Conservation (phyloP, 1,140 invertebrate species). For the Proctacanthus coquilletti region DNA sequence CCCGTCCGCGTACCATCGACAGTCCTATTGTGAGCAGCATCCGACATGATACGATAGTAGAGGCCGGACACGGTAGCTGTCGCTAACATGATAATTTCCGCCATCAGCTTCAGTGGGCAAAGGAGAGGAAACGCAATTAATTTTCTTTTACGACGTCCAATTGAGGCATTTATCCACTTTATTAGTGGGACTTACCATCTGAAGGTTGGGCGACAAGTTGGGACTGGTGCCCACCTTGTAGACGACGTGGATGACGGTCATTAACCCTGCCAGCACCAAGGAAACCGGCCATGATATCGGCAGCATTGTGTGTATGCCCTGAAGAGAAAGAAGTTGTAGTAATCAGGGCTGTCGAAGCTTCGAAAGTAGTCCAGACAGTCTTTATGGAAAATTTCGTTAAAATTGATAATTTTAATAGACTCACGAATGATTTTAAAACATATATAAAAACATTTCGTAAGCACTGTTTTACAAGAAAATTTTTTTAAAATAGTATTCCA, state of each 20-base stretch:
- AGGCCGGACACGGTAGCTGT: conserved; percentile 63
- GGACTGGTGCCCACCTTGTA: conserved; percentile 18
- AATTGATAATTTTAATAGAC: too few species aligned
- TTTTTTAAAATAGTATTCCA: too few species aligned
- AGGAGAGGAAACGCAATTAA: background rate
- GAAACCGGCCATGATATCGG: conserved; percentile 46
- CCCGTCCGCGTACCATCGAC: conserved; percentile 78
- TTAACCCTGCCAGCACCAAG: conserved; percentile 37
- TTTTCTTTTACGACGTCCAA: background rate
- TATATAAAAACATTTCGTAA: too few species aligned
- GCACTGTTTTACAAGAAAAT: background rate
- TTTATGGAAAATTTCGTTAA: too few species aligned
- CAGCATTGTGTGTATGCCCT: conserved; percentile 56
- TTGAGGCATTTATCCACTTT: too few species aligned
- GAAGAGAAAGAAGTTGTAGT: conserved; percentile 1
- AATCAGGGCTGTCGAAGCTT: too few species aligned
- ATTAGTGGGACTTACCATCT: conserved; percentile 28
- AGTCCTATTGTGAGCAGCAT: conserved; percentile 65
- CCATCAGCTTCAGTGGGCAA: conserved; percentile 53
- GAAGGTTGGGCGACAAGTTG: conserved; percentile 16
- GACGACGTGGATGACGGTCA: conserved; percentile 41
- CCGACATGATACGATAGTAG: conserved; percentile 75
- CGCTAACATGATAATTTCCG: conserved; percentile 57
- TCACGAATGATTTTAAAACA: too few species aligned
- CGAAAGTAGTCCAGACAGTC: too few species aligned